phyloP scores from a whole-genome alignment of 2,888 invertebrate species.

The Ophonus ardosiacus region DNA sequence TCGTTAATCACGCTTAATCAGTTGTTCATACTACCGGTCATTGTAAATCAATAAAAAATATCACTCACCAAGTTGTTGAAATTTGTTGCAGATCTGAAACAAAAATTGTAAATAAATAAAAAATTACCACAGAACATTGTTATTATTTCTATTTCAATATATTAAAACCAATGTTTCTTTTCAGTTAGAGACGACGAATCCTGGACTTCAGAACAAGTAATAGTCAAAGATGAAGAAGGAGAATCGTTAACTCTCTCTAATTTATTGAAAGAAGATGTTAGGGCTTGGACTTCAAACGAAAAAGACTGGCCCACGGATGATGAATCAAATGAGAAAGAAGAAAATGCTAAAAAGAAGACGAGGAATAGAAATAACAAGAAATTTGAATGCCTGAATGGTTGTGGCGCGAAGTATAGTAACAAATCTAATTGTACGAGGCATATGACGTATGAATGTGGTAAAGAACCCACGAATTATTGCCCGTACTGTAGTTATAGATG shows the following conservation, averaged over 20 bases:
- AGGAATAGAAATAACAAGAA: background rate
- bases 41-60: no score
- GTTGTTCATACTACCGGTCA: no score
- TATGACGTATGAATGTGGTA: slow-evolving; percentile 70
- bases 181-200: background rate
- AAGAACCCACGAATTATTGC: slow-evolving; percentile 69
- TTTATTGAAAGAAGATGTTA: background rate
- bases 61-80: no score
- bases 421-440: slow-evolving; percentile 67
- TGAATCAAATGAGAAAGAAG: background rate
- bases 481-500: slow-evolving; percentile 28
- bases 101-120: background rate
- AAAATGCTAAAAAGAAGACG: background rate
- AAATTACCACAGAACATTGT: background rate
- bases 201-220: background rate
- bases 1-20: no score
- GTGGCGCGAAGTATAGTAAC: slow-evolving; percentile 17
- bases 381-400: slow-evolving; percentile 6
- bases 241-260: background rate
- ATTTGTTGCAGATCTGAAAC: no score
- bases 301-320: background rate
- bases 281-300: background rate
- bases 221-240: background rate
- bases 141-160: background rate
- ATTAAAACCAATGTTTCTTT: background rate